Percentiles rank a stretch among this genome's conserved stretches.
Conservation (phyloP, 2,888 invertebrate species). For the Pomacea canaliculata region DNA sequence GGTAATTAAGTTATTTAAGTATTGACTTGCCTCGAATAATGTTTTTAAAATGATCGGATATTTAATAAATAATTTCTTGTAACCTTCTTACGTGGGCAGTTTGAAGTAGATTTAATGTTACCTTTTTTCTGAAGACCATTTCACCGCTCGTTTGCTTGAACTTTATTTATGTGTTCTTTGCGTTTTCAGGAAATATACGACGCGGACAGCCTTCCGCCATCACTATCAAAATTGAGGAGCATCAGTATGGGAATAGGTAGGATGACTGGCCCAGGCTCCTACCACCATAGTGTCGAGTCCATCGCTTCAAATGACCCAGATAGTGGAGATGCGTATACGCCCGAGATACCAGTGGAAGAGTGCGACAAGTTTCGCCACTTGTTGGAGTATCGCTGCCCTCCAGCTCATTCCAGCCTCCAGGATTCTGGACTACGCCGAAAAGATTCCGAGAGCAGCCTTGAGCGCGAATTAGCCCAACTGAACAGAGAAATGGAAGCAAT, state of each 20-base stretch:
- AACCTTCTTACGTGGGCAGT: no score
- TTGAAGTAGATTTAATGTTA: no score
- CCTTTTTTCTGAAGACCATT: no score
- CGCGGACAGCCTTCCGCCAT: slow-evolving; percentile 48
- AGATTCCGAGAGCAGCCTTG: slow-evolving; percentile 68
- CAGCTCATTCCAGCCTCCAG: slow-evolving; percentile 1
- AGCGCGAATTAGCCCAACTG: slow-evolving; percentile 74
- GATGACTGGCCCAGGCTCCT: slow-evolving; percentile 59
- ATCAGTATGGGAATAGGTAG: slow-evolving; percentile 3
- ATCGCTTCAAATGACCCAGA: slow-evolving; percentile 56
- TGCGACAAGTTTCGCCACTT: slow-evolving; percentile 62
- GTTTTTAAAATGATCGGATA: no score
- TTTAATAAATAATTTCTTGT: no score
- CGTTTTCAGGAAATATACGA: slow-evolving; percentile 59
- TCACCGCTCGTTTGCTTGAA: no score
- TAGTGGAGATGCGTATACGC: slow-evolving; percentile 25
- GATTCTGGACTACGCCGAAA: slow-evolving; percentile 37
- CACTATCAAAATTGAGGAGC: slow-evolving; percentile 21
- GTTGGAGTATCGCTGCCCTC: slow-evolving; percentile 53
- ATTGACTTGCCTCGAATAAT: no score
- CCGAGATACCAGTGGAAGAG: slow-evolving; percentile 58
- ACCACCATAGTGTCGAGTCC: slow-evolving; percentile 62
- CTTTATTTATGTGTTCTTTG: slow-evolving; percentile 5
- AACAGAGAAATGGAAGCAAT: slow-evolving; percentile 76
- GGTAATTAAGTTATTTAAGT: no score